Conservation (phyloP, 2,888 invertebrate genomes). For the Eupithecia vulgata region DNA sequence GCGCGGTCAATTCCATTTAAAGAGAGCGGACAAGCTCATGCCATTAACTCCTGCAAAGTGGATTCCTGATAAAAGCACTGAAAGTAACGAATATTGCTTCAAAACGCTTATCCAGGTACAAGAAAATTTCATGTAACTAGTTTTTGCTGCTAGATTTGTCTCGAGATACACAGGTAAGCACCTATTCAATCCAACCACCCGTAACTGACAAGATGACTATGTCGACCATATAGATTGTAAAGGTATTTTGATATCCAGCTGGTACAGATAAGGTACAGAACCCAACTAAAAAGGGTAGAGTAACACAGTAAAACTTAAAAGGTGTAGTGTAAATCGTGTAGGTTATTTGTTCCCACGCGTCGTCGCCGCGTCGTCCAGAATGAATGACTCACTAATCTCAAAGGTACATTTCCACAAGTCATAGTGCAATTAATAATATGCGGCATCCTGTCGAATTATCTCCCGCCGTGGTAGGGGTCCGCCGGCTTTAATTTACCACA, state of each 20-base stretch:
- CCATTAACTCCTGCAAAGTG: conserved; percentile 5
- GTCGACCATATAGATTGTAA: not conserved
- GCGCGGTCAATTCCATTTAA: conserved; percentile 57
- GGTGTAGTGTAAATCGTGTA: conserved; percentile 62
- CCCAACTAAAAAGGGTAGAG: conserved; percentile 41
- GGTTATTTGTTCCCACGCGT: conserved; percentile 75
- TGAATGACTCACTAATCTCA: conserved; percentile 83
- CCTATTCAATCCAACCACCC: not conserved
- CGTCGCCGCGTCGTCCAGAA: conserved; percentile 64
- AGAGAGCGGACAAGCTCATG: conserved; percentile 45
- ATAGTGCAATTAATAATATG: conserved; percentile 85
- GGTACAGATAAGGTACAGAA: conserved; percentile 7
- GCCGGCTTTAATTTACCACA: conserved; percentile 84
- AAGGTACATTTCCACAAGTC: conserved; percentile 83
- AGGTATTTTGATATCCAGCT: not conserved
- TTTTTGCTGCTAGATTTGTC: not conserved
- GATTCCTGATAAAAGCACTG: not conserved
- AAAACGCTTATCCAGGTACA: not conserved
- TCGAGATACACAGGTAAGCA: not conserved
- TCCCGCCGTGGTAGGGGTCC: conserved; percentile 83
- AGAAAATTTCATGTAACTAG: not conserved
- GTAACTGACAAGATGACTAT: no score
- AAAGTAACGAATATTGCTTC: not conserved
- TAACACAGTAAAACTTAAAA: conserved; percentile 46
- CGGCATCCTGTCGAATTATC: conserved; percentile 85